Percentiles rank a stretch among this genome's conserved stretches.
phyloP scores from a whole-genome alignment of 1,140 invertebrate genomes.

The Anagrus nilaparvatae region DNA sequence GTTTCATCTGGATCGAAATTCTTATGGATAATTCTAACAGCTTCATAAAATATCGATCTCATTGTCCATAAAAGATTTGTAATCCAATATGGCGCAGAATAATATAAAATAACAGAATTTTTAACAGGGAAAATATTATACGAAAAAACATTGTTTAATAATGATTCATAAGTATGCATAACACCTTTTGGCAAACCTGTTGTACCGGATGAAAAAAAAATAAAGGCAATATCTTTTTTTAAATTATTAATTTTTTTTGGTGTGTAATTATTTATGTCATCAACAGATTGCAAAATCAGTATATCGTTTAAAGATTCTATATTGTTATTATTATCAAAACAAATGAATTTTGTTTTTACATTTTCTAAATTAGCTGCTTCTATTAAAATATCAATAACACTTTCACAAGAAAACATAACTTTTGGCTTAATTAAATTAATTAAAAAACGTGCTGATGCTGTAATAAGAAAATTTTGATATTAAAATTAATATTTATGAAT shows the following conservation, averaged over 20 bases:
- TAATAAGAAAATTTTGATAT: too few species aligned
- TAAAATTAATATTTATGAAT: too few species aligned
- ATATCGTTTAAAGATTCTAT: conserved; percentile 2
- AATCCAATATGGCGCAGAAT: conserved; percentile 2
- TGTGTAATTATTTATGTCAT: conserved; percentile 1
- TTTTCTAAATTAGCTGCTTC: too few species aligned
- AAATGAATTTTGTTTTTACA: conserved; percentile 3
- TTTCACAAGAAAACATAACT: conserved; percentile 5
- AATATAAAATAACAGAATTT: conserved; percentile 1
- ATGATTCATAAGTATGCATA: not conserved
- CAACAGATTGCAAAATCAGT: not conserved
- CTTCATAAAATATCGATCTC: not conserved
- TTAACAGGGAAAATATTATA: not conserved
- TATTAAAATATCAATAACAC: not conserved
- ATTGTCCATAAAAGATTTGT: not conserved
- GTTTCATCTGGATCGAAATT: conserved; percentile 2
- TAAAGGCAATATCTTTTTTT: conserved; percentile 1
- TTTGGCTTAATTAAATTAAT: conserved; percentile 4
- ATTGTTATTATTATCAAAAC: not conserved
- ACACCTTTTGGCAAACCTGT: too few species aligned
- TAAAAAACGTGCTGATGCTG: too few species aligned
- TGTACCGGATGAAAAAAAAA: conserved; percentile 4
- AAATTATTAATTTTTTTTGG: not conserved
- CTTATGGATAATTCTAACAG: not conserved
- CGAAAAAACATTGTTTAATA: not conserved